Base-by-base conservation (phyloP, 2,797 vertebrate genomes). In the Propithecus deckenii region DNA sequence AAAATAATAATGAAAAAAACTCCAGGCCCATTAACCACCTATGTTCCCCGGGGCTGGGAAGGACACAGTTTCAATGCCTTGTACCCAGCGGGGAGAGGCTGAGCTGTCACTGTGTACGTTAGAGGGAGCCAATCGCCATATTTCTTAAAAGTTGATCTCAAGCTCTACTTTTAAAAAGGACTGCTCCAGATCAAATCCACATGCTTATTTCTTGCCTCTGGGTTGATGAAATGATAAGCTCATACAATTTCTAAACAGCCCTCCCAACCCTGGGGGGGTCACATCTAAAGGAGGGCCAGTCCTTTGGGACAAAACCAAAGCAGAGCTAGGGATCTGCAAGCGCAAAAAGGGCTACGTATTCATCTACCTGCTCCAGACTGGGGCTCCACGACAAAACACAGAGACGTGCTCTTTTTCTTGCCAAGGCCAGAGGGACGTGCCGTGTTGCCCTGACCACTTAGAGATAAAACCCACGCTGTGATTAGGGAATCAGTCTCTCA, bases 1-100 rank as follows among this genome's bases (percentile, higher is more conserved):
- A 88, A 86, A 84, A 96, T 75, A 96, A 83, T 23, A 63, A 71
- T 17, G 32, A 57, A 74, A 78, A 55, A 46, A 92, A 35, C 41
- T 23, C 72, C 75, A 88, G 28, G 81, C n/a, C 11, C 7, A 7
- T 15, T 79, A 72, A 81, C 14, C 35, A 50, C 43, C 28, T 20
- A 7, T 14, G 1, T 61, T 17, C 20, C 50, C 35, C 14, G 13
- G 41, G 76, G 23, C 85, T 81, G 23, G 5, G 43, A 75, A 76
- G 65, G 35, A 76, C 43, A 50, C 2, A 15, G 7, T 17, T 46
- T 75, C 20, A 48, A 10, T 35, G 11, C 28, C 18, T 55, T 61
- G n/a, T 6, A 15, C 10, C n/a, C 65, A 41, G 23, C 0, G 11
- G 18, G 23, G 38, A 52, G 25, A 92, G 14, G 55, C 28, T 17